Evolutionary conservation across 2,113 vertebrate genomes (phyloP).

Genomic region (Pseudopipra pipra): DNA sequence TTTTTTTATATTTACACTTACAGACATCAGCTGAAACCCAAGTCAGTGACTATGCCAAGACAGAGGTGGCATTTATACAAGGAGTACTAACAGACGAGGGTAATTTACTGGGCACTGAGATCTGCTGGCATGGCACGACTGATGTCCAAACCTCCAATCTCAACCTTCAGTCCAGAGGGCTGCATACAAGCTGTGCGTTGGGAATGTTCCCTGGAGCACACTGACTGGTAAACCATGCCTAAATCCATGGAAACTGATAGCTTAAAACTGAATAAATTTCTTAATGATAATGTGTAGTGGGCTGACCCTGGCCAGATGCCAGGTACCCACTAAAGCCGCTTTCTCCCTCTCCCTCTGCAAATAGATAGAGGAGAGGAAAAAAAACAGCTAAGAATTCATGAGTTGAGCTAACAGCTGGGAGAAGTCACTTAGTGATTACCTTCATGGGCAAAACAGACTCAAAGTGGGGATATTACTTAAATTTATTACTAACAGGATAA

Average conservation of each 20-base stretch:
- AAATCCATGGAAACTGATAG: neutral
- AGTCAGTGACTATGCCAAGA: neutral
- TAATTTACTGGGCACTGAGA: neutral
- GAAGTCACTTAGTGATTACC: too few species aligned
- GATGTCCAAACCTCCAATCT: neutral
- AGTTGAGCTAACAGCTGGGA: too few species aligned
- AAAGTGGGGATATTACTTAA: too few species aligned
- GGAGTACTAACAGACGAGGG: neutral
- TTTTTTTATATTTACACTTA: neutral
- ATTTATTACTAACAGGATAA: too few species aligned
- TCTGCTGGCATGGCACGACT: neutral
- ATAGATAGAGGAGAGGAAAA: too few species aligned
- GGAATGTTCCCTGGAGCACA: neutral
- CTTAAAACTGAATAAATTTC: neutral
- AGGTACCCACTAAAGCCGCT: too few species aligned
- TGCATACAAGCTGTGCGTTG: neutral
- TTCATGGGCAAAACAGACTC: too few species aligned
- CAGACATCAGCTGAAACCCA: neutral
- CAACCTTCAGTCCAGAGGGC: neutral
- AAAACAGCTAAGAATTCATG: too few species aligned
- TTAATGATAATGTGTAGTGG: neutral
- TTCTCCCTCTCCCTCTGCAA: too few species aligned
- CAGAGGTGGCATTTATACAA: neutral
- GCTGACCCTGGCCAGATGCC: too few species aligned
- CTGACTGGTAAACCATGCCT: neutral